Base-by-base conservation (phyloP, 2,113 vertebrate genomes). In the Malurus elegans region DNA sequence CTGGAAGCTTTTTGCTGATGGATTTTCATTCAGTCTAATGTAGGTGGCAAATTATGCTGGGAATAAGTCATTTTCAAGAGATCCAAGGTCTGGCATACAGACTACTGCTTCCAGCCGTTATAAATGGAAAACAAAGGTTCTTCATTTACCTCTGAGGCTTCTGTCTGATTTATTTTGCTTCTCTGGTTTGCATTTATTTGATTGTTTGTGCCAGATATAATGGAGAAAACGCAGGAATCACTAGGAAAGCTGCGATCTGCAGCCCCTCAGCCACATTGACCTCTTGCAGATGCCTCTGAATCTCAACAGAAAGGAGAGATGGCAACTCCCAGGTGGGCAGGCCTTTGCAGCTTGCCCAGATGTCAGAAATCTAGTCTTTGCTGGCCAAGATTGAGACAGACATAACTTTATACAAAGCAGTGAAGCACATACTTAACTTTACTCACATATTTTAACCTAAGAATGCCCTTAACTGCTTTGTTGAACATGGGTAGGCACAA, bases 81-180 rank as follows among this genome's bases (percentile, higher is more conserved):
- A 97, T 70, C 73, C 61, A 81, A 91, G 66, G 82, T 87, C 91
- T 96, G 92, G 96, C 93, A 86, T 85, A 57, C 32, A 66, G 79
- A 84, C 76, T 92, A 87, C 91, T 47, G 67, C 86, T 96, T 90
- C 76, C 80, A 95, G 88, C 31, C 65, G 4, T 47, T 93, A 92
- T 90, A 95, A 97, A 92, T 82, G 65, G 95, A 92, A 96, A 96
- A 97, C 96, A 97, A 97, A 96, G 90, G 29, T 89, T 93, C 85
- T 96, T 93, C 92, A 94, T 97, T 97, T 97, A 93, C 90, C 94
- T 97, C 92, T 93, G 96, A 96, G 88, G 78, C 79, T 88, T 94
- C 87, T 79, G 86, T 93, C 90, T 95, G 73, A 61, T 88, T 88
- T 89, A 87, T 95, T 76, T 53, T 90, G 70, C 82, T 73, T 97